Percentiles rank a stretch among this genome's conserved stretches.
Conservation (phyloP, 2,888 invertebrate species). For the Euproctis similis region DNA sequence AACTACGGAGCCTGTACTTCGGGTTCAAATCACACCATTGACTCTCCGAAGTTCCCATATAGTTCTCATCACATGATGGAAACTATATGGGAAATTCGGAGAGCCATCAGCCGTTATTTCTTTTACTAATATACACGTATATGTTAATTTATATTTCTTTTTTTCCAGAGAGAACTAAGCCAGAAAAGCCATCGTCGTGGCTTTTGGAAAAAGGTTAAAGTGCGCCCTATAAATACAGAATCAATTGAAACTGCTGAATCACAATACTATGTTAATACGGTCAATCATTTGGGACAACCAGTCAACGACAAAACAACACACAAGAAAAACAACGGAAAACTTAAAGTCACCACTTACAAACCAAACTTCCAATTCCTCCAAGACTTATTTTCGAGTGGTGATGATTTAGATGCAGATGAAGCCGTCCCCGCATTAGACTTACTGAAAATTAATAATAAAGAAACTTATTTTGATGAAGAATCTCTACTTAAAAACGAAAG, state of each 20-base stretch:
- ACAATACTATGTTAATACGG: slow-evolving; percentile 79
- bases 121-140: too few species aligned
- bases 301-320: slow-evolving; percentile 23
- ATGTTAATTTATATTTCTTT: too few species aligned
- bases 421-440: slow-evolving; percentile 41
- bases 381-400: slow-evolving; percentile 43
- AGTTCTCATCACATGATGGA: too few species aligned
- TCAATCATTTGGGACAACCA: slow-evolving; percentile 58
- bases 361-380: slow-evolving; percentile 47
- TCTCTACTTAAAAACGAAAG: slow-evolving; percentile 16
- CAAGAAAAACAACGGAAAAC: slow-evolving; percentile 39
- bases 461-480: slow-evolving; percentile 19
- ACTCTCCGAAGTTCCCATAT: too few species aligned
- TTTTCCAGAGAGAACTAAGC: slow-evolving; percentile 44
- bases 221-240: slow-evolving; percentile 74
- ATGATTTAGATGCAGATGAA: slow-evolving; percentile 32
- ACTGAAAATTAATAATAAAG: slow-evolving; percentile 33
- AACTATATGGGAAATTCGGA: too few species aligned
- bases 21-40: too few species aligned
- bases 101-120: too few species aligned
- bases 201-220: slow-evolving; percentile 84
- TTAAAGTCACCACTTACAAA: slow-evolving; percentile 57
- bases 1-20: too few species aligned
- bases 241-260: slow-evolving; percentile 87
- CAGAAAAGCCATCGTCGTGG: slow-evolving; percentile 75